These are phyloP conservation scores for Athrips mouffetella DNA, from an alignment of 2,888 invertebrate species.

Conservation along the genomic window DNA sequence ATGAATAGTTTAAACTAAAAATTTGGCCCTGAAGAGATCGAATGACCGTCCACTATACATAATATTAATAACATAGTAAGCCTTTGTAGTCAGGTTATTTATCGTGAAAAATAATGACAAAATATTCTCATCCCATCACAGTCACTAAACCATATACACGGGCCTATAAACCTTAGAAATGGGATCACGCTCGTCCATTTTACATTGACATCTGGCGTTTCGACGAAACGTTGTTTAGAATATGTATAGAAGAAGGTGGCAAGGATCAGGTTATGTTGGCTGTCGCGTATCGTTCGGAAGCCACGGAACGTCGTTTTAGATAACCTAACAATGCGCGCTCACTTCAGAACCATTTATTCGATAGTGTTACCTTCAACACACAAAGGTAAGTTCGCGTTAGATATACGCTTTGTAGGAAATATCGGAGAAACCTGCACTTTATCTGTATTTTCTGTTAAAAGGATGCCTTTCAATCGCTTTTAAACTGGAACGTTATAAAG, in stretches of 20 bases:
- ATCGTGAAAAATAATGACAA: slow-evolving; percentile 10
- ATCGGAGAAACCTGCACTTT: slow-evolving; percentile 10
- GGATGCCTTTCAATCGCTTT: neutral
- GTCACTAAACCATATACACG: slow-evolving; percentile 12
- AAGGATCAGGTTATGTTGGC: slow-evolving; percentile 50
- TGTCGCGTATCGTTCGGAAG: slow-evolving; percentile 41
- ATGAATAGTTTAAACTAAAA: too few species aligned
- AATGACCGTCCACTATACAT: neutral
- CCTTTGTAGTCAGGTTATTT: neutral
- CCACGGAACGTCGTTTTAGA: slow-evolving; percentile 47
- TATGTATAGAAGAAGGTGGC: slow-evolving; percentile 19
- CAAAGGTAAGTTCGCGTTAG: slow-evolving; percentile 24
- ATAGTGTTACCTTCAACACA: slow-evolving; percentile 38
- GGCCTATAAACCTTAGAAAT: slow-evolving; percentile 16
- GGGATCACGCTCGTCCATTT: slow-evolving; percentile 30
- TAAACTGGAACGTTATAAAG: too few species aligned
- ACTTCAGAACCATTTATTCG: slow-evolving; percentile 59
- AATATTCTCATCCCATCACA: slow-evolving; percentile 9
- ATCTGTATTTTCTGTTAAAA: slow-evolving; percentile 8
- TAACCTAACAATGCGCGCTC: slow-evolving; percentile 64
- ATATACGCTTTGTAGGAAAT: slow-evolving; percentile 13
- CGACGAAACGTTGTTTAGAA: slow-evolving; percentile 24
- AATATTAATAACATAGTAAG: neutral
- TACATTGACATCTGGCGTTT: slow-evolving; percentile 36
- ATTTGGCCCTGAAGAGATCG: too few species aligned